Percentiles rank a stretch among this genome's conserved stretches.
phyloP scores from a whole-genome alignment of 2,797 vertebrate species.

The Stomatorhinus walkeri region DNA sequence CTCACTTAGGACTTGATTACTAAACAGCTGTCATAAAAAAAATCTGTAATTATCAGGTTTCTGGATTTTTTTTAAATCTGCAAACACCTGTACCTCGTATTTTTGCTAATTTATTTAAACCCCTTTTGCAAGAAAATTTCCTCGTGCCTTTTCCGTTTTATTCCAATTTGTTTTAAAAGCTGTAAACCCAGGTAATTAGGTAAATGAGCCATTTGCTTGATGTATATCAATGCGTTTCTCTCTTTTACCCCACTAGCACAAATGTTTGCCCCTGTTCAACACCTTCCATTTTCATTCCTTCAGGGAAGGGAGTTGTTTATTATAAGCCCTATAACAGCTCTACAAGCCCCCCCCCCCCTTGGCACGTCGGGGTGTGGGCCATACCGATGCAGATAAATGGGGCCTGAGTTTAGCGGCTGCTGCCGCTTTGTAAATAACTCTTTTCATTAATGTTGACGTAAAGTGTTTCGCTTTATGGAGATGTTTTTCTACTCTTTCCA shows the following conservation, averaged over 20 bases:
- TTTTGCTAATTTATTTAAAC: neutral
- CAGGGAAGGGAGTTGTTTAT: neutral
- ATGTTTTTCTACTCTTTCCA: conserved; percentile 18
- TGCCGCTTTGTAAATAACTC: conserved; percentile 35
- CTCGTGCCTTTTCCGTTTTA: neutral
- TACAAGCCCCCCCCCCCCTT: neutral
- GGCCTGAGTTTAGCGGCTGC: neutral
- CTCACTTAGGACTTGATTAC: neutral
- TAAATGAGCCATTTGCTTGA: neutral
- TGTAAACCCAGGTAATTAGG: neutral
- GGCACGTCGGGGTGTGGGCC: neutral
- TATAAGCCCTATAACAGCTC: neutral
- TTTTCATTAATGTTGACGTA: conserved; percentile 31
- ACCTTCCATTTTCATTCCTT: neutral
- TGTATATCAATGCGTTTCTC: neutral
- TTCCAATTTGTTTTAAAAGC: neutral
- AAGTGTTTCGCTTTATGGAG: conserved; percentile 35
- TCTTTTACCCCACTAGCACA: neutral
- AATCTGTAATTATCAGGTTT: neutral
- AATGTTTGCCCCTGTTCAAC: neutral
- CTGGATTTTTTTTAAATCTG: neutral
- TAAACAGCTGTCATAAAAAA: neutral
- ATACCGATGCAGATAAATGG: neutral
- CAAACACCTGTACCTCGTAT: neutral
- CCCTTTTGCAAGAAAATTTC: neutral